phyloP scores from a whole-genome alignment of 2,797 vertebrate genomes.

The Geotrypetes seraphini region DNA sequence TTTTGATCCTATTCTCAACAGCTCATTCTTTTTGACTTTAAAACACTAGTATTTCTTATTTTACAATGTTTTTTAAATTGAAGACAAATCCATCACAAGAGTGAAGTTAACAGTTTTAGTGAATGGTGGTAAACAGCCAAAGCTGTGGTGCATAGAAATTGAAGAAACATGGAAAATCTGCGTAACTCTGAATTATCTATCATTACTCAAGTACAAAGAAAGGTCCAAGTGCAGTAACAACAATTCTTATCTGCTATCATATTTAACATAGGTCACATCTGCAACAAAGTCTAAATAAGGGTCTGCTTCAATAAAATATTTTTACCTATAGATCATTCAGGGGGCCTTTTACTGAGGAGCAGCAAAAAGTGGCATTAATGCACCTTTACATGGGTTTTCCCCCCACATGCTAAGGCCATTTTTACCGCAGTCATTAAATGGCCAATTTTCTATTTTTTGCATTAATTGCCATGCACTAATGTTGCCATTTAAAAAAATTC shows the following conservation, averaged over 20 bases:
- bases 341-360: too few relatives aligned
- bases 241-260: slow-evolving; percentile 12
- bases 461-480: too few relatives aligned
- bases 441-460: too few relatives aligned
- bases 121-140: slow-evolving; percentile 22
- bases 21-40: slow-evolving; percentile 23
- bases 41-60: slow-evolving; percentile 3
- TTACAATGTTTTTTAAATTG: not conserved
- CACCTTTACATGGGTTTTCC: too few relatives aligned
- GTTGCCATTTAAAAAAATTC: too few relatives aligned
- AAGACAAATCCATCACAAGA: not conserved
- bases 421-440: too few relatives aligned
- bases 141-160: slow-evolving; percentile 28
- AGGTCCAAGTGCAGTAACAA: slow-evolving; percentile 22
- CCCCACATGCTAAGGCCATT: too few relatives aligned
- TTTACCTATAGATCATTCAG: too few relatives aligned
- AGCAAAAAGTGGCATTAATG: too few relatives aligned
- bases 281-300: slow-evolving; percentile 7
- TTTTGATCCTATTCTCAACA: slow-evolving; percentile 30
- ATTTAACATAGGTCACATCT: slow-evolving; percentile 20
- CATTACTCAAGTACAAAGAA: slow-evolving; percentile 7
- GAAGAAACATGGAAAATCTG: slow-evolving; percentile 4
- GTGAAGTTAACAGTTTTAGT: too few relatives aligned
- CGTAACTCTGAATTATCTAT: slow-evolving; percentile 17
- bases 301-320: too few relatives aligned